Percentiles rank a stretch among this genome's conserved stretches.
Conservation (phyloP, 37 sponge, comb jelly and placozoan genomes). For the Ianthella basta region DNA sequence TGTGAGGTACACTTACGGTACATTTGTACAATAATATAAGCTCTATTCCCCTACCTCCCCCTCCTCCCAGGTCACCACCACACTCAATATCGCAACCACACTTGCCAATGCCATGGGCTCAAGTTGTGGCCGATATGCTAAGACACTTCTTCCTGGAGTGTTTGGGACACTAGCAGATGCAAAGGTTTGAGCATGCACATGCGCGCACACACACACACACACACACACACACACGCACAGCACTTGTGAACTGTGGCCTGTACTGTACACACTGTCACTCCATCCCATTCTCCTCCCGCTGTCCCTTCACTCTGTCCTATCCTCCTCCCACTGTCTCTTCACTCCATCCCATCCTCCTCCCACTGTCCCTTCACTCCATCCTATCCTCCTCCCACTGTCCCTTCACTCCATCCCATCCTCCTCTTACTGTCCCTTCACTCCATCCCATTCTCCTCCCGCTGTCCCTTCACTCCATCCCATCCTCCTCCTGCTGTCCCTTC, state of each 20-base stretch:
- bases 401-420: no score
- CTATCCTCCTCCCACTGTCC: background rate
- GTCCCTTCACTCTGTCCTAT: background rate
- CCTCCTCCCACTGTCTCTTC: background rate
- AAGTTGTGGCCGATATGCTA: constrained; percentile 38
- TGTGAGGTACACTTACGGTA: no score
- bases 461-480: background rate
- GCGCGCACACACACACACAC: background rate
- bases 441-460: no score
- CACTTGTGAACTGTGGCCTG: no score
- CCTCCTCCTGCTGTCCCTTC: background rate
- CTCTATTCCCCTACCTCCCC: background rate
- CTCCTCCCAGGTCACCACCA: constrained; percentile 56
- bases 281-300: no score
- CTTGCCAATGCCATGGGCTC: constrained; percentile 85
- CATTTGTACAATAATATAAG: background rate
- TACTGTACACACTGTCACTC: no score
- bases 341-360: background rate
- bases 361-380: background rate
- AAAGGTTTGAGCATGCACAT: constrained; percentile 57
- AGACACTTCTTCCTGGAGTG: constrained; percentile 54
- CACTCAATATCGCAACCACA: constrained; percentile 65
- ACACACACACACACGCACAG: no score
- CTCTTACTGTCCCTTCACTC: no score
- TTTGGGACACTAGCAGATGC: constrained; percentile 57